Evolutionary conservation across 2,113 vertebrate species (phyloP), one percentile per base, ranked within the genome.

Genomic region (Dendrocopos noguchii): DNA sequence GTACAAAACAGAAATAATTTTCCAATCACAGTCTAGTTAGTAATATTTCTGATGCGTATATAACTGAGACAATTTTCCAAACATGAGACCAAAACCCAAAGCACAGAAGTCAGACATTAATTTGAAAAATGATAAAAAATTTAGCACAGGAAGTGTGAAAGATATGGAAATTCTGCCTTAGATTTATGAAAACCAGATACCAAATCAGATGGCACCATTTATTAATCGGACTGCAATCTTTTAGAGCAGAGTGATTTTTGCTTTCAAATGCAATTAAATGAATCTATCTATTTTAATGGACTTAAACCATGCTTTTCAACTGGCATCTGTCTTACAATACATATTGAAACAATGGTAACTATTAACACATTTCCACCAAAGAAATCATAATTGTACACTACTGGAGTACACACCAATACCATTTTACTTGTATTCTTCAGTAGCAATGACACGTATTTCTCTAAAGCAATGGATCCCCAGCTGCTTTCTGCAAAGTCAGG

Each of bases 1-100:
- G 91, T 95, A 95, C 77, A 94, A 87, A 93, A 89, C 3, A 80
- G 77, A 93, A 86, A 92, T 84, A 24, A 81, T 91, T 95, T 87
- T 46, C 55, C 39, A 80, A 80, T 72, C 44, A 44, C 13, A 76
- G 70, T 15, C 79, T 80, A 87, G 31, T 59, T 64, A 76, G 36
- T n/a, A 87, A 86, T 28, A 66, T 64, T 92, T 61, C 79, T 1
- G 2, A 31, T 56, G 29, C 24, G 24, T 31, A 63, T 7, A 29
- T 29, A 84, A 87, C 28, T 53, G 46, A 83, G 75, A 77, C 9
- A 57, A 46, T 29, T 68, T 89, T 76, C 36, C 34, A 78, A 73
- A 70, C 15, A 70, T 14, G n/a, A 64, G 47, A 71, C 31, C 61
- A 88, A 81, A 93, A 88, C 76, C 2, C 13, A 66, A 71, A 85